Conservation (phyloP, 2,797 vertebrate genomes). For the Peromyscus attwateri region DNA sequence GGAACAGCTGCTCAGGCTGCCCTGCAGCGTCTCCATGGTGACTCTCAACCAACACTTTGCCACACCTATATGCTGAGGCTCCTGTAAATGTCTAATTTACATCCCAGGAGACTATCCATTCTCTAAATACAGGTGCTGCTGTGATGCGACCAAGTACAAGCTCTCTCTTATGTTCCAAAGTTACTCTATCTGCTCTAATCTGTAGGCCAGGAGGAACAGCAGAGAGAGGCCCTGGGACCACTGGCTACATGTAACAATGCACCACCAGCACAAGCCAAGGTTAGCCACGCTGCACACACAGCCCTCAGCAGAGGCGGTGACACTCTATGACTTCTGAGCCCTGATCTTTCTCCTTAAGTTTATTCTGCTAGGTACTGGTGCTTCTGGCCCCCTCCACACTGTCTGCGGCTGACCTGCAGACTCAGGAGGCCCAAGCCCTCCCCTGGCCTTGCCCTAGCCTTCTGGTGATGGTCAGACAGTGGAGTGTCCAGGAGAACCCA, state of each 20-base stretch:
- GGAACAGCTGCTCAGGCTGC: neutral
- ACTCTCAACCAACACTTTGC: neutral
- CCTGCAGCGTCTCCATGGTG: accelerated
- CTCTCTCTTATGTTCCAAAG: neutral
- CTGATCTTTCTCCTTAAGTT: neutral
- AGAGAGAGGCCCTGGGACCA: neutral
- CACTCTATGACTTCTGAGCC: neutral
- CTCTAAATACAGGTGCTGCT: neutral
- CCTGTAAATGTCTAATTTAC: neutral
- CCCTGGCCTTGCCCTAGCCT: neutral
- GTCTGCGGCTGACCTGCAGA: neutral
- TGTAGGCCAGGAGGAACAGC: no score
- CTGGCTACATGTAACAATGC: neutral
- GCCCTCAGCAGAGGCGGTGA: no score
- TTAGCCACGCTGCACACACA: no score
- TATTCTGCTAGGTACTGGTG: neutral
- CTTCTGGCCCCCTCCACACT: neutral
- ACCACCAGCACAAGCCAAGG: neutral
- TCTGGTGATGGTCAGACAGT: neutral
- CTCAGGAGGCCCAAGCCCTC: neutral
- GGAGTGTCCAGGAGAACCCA: neutral
- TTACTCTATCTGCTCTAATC: neutral
- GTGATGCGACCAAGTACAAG: no score
- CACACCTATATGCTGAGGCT: neutral
- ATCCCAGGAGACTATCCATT: neutral